These are phyloP conservation scores for Suillia variegata DNA, from an alignment of 2,888 invertebrate species.

Conservation along the genomic window DNA sequence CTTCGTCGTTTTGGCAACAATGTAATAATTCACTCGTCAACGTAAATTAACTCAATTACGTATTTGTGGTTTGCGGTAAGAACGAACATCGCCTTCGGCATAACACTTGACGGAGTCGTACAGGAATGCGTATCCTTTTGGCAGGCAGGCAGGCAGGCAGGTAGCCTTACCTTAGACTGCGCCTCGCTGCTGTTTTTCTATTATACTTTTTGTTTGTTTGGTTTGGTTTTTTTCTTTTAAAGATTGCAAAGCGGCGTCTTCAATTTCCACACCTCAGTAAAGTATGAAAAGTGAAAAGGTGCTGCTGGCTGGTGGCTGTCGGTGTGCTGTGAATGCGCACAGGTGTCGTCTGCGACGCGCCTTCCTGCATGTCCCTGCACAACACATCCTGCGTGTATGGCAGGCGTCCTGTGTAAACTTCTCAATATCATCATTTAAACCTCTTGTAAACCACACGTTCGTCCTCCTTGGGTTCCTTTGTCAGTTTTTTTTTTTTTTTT, in stretches of 20 bases:
- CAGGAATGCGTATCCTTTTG: background rate
- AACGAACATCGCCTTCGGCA: background rate
- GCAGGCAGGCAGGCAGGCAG: conserved; percentile 1
- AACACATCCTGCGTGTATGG: background rate
- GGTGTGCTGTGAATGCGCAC: conserved; percentile 32
- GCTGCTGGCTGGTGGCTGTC: background rate
- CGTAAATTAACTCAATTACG: conserved; percentile 44
- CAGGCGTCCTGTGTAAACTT: conserved; percentile 3
- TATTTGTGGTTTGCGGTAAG: conserved; percentile 21
- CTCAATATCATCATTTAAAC: background rate
- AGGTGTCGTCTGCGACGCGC: conserved; percentile 40
- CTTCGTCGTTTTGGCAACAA: background rate
- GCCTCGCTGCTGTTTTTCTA: conserved; percentile 15
- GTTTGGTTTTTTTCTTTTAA: background rate
- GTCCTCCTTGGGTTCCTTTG: no score
- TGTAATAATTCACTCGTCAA: conserved; percentile 31
- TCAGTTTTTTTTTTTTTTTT: no score
- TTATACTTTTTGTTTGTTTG: conserved; percentile 17
- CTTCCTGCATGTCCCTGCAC: background rate
- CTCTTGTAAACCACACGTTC: background rate
- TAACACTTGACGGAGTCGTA: background rate
- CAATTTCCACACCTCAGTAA: background rate
- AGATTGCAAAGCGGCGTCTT: conserved; percentile 18
- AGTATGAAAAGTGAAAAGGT: no score
- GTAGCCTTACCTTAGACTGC: background rate